Base-by-base conservation (phyloP, 2,113 vertebrate genomes). In the Lucifuga dentata region DNA sequence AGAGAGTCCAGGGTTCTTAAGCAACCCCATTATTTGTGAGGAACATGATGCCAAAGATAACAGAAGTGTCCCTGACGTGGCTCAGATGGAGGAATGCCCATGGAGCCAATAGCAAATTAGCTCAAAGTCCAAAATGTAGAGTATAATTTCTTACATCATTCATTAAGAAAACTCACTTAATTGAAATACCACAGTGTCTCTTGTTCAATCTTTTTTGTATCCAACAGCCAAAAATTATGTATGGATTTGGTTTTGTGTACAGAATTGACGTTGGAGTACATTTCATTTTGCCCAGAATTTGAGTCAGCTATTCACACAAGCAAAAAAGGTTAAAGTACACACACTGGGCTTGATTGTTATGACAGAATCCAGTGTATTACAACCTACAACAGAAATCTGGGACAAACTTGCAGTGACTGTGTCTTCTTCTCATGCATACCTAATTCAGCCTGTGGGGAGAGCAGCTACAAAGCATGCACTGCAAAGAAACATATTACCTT, bases 401-500 rank as follows among this genome's bases (percentile, higher is more conserved):
- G 86, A 57, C 84, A 88, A 68, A 74, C 59, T 70, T 3, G 26
- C 80, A 44, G 15, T 79, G 79, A 76, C 70, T 81, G 68, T 70
- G 51, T 80, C 41, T 75, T 86, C 84, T 53, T 45, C 48, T 88
- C 83, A 86, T 83, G 86, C 74, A 75, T 56, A 67, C 13, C 48
- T 81, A 77, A 92, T 88, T 48, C 64, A 88, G 78, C 86, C 81
- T 80, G 81, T 86, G 71, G 76, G 60, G 70, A 64, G 52, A 50
- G 21, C 9, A 8, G 41, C 38, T 66, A 33, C 16, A 36, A 57
- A 45, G 24, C 68, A 65, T 44, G 56, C 15, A 51, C 23, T 24
- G 21, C 61, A 11, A 33, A 17, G n/a, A 38, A 59, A 56, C 26
- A 61, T 6, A 9, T 40, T 38, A 51, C 17, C 3, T 41, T 32